Evolutionary conservation across 1,140 invertebrate genomes (phyloP).

Genomic region (Sitophilus oryzae): DNA sequence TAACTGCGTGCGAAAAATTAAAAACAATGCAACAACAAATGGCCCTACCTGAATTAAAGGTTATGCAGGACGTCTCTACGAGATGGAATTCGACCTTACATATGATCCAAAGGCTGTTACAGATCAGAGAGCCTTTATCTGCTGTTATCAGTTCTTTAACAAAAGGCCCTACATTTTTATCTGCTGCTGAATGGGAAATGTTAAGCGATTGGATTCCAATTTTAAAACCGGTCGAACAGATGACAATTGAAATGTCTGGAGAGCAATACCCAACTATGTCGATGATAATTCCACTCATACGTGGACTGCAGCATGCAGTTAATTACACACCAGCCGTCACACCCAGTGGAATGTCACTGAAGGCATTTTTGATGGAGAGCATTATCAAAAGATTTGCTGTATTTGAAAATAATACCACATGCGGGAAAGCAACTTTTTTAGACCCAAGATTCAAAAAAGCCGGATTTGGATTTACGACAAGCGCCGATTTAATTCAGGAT

Average conservation of each 20-base stretch:
- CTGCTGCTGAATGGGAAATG: constrained; percentile 8
- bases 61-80: constrained; percentile 8
- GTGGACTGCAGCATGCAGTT: constrained; percentile 28
- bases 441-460: too few species aligned
- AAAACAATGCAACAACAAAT: constrained; percentile 1
- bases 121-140: constrained; percentile 2
- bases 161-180: neutral
- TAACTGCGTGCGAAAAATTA: neutral
- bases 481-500: constrained; percentile 28
- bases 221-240: constrained; percentile 13
- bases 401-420: constrained; percentile 25
- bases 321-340: constrained; percentile 6
- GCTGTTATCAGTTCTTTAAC: neutral
- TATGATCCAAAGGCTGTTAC: constrained; percentile 7
- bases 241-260: constrained; percentile 12
- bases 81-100: constrained; percentile 17
- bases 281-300: constrained; percentile 22
- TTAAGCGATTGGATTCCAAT: constrained; percentile 15
- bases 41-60: constrained; percentile 6
- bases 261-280: constrained; percentile 33
- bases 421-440: constrained; percentile 30
- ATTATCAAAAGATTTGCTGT: constrained; percentile 26
- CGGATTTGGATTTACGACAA: too few species aligned
- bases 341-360: neutral
- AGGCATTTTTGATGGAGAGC: constrained; percentile 11